Conservation (phyloP, 64 coral and sea anemone species). For the Cladopsammia gracilis region DNA sequence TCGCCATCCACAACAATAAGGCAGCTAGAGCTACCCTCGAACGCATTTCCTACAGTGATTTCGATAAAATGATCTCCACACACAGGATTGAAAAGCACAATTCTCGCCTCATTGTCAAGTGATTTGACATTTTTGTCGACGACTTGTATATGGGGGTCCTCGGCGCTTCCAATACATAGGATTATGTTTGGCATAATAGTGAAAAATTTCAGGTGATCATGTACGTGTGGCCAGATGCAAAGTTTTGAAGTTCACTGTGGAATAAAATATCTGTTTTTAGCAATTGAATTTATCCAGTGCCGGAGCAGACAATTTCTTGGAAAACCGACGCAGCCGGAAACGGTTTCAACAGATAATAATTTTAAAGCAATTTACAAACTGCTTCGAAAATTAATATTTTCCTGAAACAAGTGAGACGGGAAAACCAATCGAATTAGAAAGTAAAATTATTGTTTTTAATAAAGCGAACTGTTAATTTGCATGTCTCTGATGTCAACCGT, state of each 20-base stretch:
- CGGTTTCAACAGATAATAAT: no score
- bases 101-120: slow-evolving; percentile 12
- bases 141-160: slow-evolving; percentile 45
- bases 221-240: no score
- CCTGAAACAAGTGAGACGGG: no score
- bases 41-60: not conserved
- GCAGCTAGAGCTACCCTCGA: not conserved
- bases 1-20: slow-evolving; percentile 23
- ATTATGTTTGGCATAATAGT: slow-evolving; percentile 1
- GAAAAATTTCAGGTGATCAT: not conserved
- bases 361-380: no score
- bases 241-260: not conserved
- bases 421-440: no score
- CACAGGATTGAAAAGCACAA: slow-evolving; percentile 51
- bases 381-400: no score
- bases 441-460: no score
- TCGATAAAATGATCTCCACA: slow-evolving; percentile 50
- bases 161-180: slow-evolving; percentile 29
- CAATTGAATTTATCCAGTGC: no score
- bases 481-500: no score
- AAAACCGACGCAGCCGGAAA: no score
- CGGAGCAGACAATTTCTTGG: no score
- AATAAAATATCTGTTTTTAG: not conserved
- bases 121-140: slow-evolving; percentile 21
- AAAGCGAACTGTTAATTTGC: no score